Evolutionary conservation across 2,797 vertebrate species (phyloP).

Genomic region (Gymnocypris eckloni): DNA sequence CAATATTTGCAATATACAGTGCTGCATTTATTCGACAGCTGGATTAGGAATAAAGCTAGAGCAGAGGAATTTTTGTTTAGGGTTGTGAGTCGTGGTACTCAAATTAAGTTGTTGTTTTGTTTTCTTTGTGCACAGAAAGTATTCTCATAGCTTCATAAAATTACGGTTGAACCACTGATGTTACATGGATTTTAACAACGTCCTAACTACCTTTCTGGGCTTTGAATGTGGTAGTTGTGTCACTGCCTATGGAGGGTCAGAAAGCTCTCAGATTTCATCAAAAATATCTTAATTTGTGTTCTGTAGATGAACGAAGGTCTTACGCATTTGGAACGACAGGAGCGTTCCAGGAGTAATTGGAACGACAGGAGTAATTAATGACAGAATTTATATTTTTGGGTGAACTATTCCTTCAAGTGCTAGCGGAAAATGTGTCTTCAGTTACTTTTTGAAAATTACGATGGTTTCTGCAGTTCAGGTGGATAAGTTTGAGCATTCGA

Average conservation of each 20-base stretch:
- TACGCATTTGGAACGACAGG: no score
- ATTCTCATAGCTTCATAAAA: not conserved
- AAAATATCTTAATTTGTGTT: no score
- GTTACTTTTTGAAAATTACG: not conserved
- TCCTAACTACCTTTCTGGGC: not conserved
- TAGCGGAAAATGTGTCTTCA: not conserved
- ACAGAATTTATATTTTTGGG: no score
- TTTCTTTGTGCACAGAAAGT: not conserved
- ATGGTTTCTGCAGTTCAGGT: not conserved
- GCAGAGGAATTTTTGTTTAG: not conserved
- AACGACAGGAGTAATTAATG: no score
- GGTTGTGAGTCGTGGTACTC: no score
- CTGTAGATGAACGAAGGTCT: no score
- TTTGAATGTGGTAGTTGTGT: not conserved
- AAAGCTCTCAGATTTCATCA: not conserved
- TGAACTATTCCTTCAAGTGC: not conserved
- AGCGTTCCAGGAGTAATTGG: no score
- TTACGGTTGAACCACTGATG: not conserved
- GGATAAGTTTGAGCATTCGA: not conserved
- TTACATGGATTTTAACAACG: no score
- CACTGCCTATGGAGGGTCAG: not conserved
- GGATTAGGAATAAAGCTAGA: not conserved
- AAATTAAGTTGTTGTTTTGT: not conserved
- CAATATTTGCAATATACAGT: not conserved
- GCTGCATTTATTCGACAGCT: not conserved